Base-by-base conservation (phyloP, 2,797 vertebrate species). In the Fistularia commersonii region DNA sequence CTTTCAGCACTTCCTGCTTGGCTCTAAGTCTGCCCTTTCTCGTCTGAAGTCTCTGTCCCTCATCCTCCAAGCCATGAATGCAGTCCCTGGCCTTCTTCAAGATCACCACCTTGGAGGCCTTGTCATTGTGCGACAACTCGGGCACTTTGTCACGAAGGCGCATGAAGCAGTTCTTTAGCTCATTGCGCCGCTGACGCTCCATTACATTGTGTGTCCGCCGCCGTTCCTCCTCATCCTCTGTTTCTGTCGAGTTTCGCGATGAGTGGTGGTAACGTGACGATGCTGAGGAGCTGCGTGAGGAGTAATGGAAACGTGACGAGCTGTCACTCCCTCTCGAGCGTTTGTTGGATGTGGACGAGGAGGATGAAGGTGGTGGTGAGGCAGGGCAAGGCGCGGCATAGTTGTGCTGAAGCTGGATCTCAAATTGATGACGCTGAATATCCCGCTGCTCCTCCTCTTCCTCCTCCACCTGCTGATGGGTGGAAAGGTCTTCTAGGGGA, bases 401-500 rank as follows among this genome's bases (percentile, higher is more conserved):
- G 83, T 93, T 93, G 83, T 93, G 91, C 15, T 93, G 91, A 49
- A 83, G 81, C 38, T 91, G 90, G 77, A 92, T 92, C 53, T 92
- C 88, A 0, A 84, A 48, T 66, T 86, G 72, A 53, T 87, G 81
- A 3, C 85, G 88, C 32, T 87, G 83, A 0, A 78, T 60, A 1
- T 79, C 82, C 0, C 80, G 77, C 35, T 77, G 66, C 70, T 80
- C 61, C 56, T 86, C 78, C 31, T 85, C 82, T 51, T 86, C 76
- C 32, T 84, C 82, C 37, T 66, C 59, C 39, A 69, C 55, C 57
- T 81, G 75, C 57, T 71, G 81, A 0, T 75, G 80, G 1, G 76
- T 46, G n/a, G 76, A 49, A 7, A 54, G 48, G 7, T 42, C 49
- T 0, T 81, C 62, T 4, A 84, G 69, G 14, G 65, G 47, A 11